Evolutionary conservation across 2,888 invertebrate genomes (phyloP).

Genomic region (Hipparchia sbordonii): DNA sequence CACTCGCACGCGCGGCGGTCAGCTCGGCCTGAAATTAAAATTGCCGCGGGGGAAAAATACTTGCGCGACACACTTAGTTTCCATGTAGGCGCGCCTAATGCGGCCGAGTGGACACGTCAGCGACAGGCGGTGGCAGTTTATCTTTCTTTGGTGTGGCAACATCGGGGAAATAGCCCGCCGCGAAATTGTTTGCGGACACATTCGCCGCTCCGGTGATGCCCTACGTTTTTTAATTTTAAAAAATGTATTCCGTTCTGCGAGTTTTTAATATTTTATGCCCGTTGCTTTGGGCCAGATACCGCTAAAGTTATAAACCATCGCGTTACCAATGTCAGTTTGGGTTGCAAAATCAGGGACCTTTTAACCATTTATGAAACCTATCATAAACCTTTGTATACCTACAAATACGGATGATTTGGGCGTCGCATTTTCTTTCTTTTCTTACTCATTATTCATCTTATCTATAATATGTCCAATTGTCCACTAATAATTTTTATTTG

Average conservation of each 20-base stretch:
- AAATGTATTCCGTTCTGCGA: not conserved
- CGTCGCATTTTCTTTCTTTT: too few relatives aligned
- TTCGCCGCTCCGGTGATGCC: slow-evolving; percentile 38
- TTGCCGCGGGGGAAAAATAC: slow-evolving; percentile 76
- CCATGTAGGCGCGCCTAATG: slow-evolving; percentile 75
- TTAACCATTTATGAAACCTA: too few relatives aligned
- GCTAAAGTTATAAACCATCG: too few relatives aligned
- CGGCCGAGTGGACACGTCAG: slow-evolving; percentile 77
- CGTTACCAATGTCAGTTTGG: too few relatives aligned
- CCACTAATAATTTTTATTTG: too few relatives aligned
- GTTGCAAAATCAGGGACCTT: too few relatives aligned
- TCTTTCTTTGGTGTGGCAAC: slow-evolving; percentile 75
- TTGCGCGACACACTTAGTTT: slow-evolving; percentile 75
- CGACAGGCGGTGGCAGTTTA: slow-evolving; percentile 73
- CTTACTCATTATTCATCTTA: too few relatives aligned
- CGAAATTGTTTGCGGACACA: slow-evolving; percentile 74
- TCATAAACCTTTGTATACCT: too few relatives aligned
- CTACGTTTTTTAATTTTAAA: slow-evolving; percentile 14
- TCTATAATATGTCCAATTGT: too few relatives aligned
- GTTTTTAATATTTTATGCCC: not conserved
- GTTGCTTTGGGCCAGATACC: too few relatives aligned
- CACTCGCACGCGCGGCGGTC: slow-evolving; percentile 61
- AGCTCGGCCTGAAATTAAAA: slow-evolving; percentile 75
- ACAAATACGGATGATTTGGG: too few relatives aligned
- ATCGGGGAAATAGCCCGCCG: slow-evolving; percentile 65